phyloP scores from a whole-genome alignment of 2,888 invertebrate species.

The Crocallis elinguaria region DNA sequence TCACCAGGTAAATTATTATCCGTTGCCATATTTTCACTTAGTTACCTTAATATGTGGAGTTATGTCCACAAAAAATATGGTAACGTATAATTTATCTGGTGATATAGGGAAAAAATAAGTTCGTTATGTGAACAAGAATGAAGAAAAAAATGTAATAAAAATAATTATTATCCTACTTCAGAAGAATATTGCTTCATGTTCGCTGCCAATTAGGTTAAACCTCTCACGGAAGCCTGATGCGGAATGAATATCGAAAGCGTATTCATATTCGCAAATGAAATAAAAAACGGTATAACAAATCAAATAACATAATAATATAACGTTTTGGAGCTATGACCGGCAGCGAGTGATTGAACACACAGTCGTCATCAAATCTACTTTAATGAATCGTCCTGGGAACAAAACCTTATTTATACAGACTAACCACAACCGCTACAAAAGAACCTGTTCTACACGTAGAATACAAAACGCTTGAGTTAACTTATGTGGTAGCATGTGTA shows the following conservation, averaged over 20 bases:
- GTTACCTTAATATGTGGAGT: too few species aligned
- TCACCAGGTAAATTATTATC: too few species aligned
- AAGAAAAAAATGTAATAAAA: not conserved
- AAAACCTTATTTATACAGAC: slow-evolving; percentile 13
- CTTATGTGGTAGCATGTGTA: slow-evolving; percentile 23
- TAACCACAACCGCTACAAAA: not conserved
- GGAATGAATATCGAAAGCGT: not conserved
- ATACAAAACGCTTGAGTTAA: not conserved
- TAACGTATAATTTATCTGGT: too few species aligned
- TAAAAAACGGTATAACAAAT: slow-evolving; percentile 1
- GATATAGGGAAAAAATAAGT: too few species aligned
- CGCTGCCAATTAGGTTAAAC: not conserved
- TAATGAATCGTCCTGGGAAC: slow-evolving; percentile 4
- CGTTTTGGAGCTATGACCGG: not conserved
- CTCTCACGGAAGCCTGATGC: not conserved
- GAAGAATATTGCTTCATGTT: not conserved
- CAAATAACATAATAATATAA: not conserved
- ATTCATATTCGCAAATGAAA: slow-evolving; percentile 1
- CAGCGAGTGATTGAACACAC: not conserved
- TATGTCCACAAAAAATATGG: too few species aligned
- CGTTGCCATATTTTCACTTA: too few species aligned
- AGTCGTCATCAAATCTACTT: slow-evolving; percentile 3
- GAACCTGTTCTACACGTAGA: not conserved
- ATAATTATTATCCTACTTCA: not conserved
- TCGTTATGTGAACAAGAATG: too few species aligned